Percentiles rank a stretch among this genome's conserved stretches.
Evolutionary conservation across 2,797 vertebrate genomes (phyloP).

Genomic region (Rhabdomys pumilio): DNA sequence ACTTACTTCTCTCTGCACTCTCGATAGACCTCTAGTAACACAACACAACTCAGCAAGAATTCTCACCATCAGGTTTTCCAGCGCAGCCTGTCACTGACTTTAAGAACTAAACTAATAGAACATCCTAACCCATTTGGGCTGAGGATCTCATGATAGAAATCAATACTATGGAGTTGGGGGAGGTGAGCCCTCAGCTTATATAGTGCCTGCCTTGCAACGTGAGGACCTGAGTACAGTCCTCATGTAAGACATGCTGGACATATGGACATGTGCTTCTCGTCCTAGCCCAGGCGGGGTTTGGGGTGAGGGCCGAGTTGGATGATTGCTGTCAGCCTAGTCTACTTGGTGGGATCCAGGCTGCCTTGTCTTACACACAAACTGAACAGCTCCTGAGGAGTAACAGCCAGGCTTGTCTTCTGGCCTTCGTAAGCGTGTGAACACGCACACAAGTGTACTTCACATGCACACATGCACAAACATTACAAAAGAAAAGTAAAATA

Average conservation of each 20-base stretch:
- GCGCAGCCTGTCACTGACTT: not conserved
- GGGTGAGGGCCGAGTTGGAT: not conserved
- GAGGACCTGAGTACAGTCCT: not conserved
- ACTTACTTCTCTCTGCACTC: not conserved
- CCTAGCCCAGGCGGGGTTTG: not conserved
- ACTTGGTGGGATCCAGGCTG: not conserved
- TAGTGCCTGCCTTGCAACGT: not conserved
- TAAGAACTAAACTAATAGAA: not conserved
- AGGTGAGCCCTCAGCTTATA: too few species aligned
- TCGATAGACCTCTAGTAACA: conserved; percentile 6
- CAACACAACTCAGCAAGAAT: not conserved
- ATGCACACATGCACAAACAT: not conserved
- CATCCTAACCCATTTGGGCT: not conserved
- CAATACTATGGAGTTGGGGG: not conserved
- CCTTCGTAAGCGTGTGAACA: not conserved
- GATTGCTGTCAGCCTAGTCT: not conserved
- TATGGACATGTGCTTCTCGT: not conserved
- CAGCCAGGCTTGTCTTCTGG: not conserved
- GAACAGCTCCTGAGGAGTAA: not conserved
- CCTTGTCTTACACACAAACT: not conserved
- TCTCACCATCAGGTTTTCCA: not conserved
- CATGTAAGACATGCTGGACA: not conserved
- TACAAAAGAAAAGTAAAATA: not conserved
- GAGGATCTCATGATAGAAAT: conserved; percentile 7
- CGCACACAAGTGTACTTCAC: not conserved